Base-by-base conservation (phyloP, 2,888 invertebrate species). In the Onthophagus sagittarius region DNA sequence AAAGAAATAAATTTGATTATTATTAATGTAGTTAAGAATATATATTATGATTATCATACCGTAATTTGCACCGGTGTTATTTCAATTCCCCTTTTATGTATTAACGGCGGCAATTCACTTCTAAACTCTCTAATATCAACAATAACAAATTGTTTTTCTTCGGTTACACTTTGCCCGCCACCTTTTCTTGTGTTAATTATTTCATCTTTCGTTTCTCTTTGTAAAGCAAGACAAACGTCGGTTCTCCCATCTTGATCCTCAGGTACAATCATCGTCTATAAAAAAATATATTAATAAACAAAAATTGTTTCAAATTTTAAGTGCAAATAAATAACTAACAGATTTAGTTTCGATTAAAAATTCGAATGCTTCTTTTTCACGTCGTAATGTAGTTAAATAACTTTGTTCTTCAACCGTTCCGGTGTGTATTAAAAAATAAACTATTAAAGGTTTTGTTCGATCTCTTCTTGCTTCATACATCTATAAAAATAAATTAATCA, bases 81-180 rank as follows among this genome's bases (percentile, higher is more conserved):
- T 82, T 96, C 94, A 74, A 99, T 93, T 5, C 97, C 97, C 72
- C 96, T 90, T 82, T 94, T 93, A 84, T 99, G 98, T 74, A 99
- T 91, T 69, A 99, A 87, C 1, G 97, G 93, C 0, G 99, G 99
- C 70, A 99, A 87, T 84, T 99, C 98, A 72, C 98, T 97, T 62
- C 98, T 90, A 84, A 99, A 99, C 86, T 99, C 99, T 78, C 99
- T 89, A 93, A 98, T 96, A 85, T 99, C 99, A 11, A 99, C 98
- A 77, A 99, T 91, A 31, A 95, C 86, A 79, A 88, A 87, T 1
- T 88, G 88, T 69, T 84, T 87, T 13, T 70, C 71, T 15, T n/a
- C 23, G 5, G 69, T 79, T 85, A 86, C 76, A 83, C 85, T 32
- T 15, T 39, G 15, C 62, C 62, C 63, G 5, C 74, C 76, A 62